Base-by-base conservation (phyloP, 2,113 vertebrate genomes). In the Phrynocephalus versicolor region DNA sequence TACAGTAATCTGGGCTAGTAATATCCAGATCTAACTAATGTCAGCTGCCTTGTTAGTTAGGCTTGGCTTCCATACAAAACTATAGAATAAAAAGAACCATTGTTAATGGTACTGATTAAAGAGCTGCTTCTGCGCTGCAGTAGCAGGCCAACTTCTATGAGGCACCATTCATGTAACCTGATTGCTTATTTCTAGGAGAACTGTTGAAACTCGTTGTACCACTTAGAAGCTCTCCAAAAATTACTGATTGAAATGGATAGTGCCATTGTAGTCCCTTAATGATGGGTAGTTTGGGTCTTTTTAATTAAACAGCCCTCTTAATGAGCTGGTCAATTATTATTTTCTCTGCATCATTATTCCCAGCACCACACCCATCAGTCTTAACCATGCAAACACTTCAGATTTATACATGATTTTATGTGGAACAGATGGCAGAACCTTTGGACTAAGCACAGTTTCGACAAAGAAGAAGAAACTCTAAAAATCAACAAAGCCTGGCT, bases 321-420 rank as follows among this genome's bases (percentile, higher is more conserved):
- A 57, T 41, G 67, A 79, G n/a, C 23, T 35, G 65, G 35, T 27
- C 55, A 87, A 70, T 37, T 57, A 35, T 12, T 71, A 30, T 73
- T 55, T 62, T 62, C 58, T 23, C 19, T 72, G 62, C 5, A 8
- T 45, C 76, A 8, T 45, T 65, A 25, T 45, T 37, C 13, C 75
- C n/a, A 39, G 64, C 39, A 74, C 81, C 75, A 39, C 86, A 67
- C 86, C 86, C 76, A 37, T 16, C 33, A 84, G 81, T 84, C 69
- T 88, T 81, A 79, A 1, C 13, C 18, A 23, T 77, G 8, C n/a
- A 30, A 57, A 83, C 73, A 55, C n/a, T n/a, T n/a, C n/a, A n/a
- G n/a, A n/a, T n/a, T n/a, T n/a, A n/a, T n/a, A n/a, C n/a, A n/a
- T n/a, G n/a, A n/a, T n/a, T n/a, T n/a, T n/a, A n/a, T n/a, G n/a